Evolutionary conservation across 2,888 invertebrate species (phyloP), one percentile per base, ranked within the genome.

Genomic region (Aromia moschata): DNA sequence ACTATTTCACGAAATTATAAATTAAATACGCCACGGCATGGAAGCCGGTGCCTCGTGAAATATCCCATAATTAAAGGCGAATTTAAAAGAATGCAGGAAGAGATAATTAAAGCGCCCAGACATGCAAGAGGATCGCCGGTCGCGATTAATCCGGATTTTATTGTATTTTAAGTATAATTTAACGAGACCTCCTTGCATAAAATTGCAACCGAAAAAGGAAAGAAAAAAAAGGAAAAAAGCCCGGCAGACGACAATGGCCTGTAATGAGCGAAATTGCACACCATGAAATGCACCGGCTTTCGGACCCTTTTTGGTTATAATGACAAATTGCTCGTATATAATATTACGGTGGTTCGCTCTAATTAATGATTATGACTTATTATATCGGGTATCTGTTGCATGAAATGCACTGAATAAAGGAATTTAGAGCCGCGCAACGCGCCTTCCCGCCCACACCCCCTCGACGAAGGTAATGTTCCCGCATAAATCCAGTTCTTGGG

Each of bases 121-220:
- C 75, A 74, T 71, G 74, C 74, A 70, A 63, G 65, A 68, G 64
- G 63, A 64, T 77, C 67, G 70, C 64, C 69, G 68, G 67, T 68
- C 66, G 73, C 72, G 77, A 77, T 77, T 78, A 77, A 75, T 75
- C 67, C 71, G 62, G 67, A 71, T 74, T 75, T 77, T 75, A 76
- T 77, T 77, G 73, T 73, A 70, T 74, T 76, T 75, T 73, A 70
- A 73, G 70, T 73, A 72, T 71, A 78, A 78, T 78, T 79, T 79
- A 77, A 75, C 73, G 74, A 77, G 76, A 75, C 72, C 73, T 72
- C 71, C 75, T 78, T 77, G 78, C 78, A 78, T 78, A 76, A 78
- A 79, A 78, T 77, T 78, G 76, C 75, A 72, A 68, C 69, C 72
- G 70, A 72, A 77, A 76, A 76, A 76, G 72, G 70, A n/a, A n/a